phyloP scores from a whole-genome alignment of 2,113 vertebrate genomes.

The Carassius carassius region DNA sequence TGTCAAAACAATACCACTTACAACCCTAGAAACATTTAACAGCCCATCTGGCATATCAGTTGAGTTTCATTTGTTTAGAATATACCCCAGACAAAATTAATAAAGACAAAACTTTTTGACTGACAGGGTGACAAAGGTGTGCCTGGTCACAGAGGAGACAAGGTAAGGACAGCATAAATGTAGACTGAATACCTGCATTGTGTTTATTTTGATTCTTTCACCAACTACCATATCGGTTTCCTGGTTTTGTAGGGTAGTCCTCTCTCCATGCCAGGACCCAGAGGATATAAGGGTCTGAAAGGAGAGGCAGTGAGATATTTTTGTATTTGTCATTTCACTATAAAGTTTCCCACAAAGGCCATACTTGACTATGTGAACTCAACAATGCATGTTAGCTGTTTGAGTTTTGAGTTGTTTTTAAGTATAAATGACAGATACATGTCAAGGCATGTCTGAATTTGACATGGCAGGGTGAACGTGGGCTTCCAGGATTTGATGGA shows the following conservation, averaged over 20 bases:
- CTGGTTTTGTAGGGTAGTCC: conserved; percentile 76
- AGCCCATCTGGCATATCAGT: not conserved
- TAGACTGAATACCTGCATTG: not conserved
- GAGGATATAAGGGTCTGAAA: conserved; percentile 86
- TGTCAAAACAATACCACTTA: not conserved
- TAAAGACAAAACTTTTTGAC: conserved; percentile 31
- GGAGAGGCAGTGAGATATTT: conserved; percentile 77
- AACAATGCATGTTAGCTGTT: not conserved
- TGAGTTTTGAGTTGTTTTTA: not conserved
- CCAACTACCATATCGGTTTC: not conserved
- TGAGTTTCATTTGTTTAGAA: not conserved
- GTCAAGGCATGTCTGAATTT: not conserved
- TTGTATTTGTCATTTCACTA: not conserved
- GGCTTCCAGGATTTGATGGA: conserved; percentile 85
- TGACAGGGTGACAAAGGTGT: conserved; percentile 81
- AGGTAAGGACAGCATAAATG: conserved; percentile 70
- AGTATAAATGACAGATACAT: not conserved
- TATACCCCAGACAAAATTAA: not conserved
- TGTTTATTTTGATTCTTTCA: not conserved
- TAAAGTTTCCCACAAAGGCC: not conserved
- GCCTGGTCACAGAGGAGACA: conserved; percentile 81
- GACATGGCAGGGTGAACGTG: conserved; percentile 77
- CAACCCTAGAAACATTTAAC: not conserved
- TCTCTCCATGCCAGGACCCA: conserved; percentile 76
- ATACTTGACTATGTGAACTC: not conserved